Base-by-base conservation (phyloP, 2,888 invertebrate species). In the Drosophila limbata region DNA sequence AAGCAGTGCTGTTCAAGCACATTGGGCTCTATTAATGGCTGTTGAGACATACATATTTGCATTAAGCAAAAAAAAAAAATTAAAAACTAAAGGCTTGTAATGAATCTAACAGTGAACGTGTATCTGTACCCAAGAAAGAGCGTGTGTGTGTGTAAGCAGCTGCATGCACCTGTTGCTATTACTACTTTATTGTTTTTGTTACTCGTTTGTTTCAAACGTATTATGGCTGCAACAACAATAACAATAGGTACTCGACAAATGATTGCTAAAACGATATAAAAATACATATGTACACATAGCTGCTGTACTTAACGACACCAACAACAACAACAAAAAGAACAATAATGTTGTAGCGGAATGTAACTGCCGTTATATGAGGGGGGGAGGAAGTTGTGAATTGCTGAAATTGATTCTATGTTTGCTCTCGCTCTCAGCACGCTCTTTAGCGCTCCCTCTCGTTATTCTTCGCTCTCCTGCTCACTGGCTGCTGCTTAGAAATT, bases 111-210 rank as follows among this genome's bases (percentile, higher is more conserved):
- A 47, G 57, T 57, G 56, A 56, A 56, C 45, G 33, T 33, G 15
- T 42, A 42, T 2, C 42, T 25, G 17, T 11, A 25, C 25, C 21
- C 25, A 25, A 5, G 1, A 45, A 15, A 17, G 25, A 21, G n/a
- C 35, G n/a, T 21, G 25, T 15, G 9, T 33, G 31, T 35, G 28
- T 39, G 33, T 13, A 19, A 40, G 35, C 62, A 68, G 51, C 62
- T 73, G 73, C 45, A 51, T 67, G 73, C 78, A 74, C 74, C 74
- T 74, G 74, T 74, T 74, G 66, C 67, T 52, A 47, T 17, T 63
- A 25, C 42, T 13, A 6, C 25, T 33, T 17, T 19, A 8, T 35
- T 21, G 48, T 37, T 44, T 19, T 40, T 45, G 25, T 42, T 61
- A 11, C 17, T 56, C 15, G 44, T 55, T 64, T 56, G 57, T 52